These are phyloP conservation scores for Gavialis gangeticus DNA, from an alignment of 2,113 vertebrate species.

Conservation along the genomic window DNA sequence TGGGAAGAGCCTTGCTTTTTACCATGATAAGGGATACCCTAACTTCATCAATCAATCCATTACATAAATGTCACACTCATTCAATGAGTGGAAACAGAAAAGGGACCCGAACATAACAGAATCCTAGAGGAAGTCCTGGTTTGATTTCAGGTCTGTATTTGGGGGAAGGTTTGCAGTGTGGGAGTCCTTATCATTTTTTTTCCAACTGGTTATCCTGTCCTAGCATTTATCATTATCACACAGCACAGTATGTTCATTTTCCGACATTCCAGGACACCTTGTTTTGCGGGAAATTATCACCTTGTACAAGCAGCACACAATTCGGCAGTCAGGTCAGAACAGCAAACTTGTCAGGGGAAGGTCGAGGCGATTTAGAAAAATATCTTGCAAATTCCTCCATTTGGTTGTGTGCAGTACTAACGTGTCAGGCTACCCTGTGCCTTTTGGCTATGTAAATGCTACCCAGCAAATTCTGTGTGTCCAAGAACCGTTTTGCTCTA, in stretches of 20 bases:
- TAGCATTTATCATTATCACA: conserved; percentile 18
- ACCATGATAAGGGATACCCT: no score
- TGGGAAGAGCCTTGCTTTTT: conserved; percentile 44
- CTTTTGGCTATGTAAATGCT: not conserved
- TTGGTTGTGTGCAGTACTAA: not conserved
- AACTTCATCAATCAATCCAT: not conserved
- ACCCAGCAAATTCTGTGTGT: not conserved
- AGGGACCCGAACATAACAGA: not conserved
- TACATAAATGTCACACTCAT: not conserved
- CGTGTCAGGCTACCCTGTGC: not conserved
- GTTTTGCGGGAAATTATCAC: conserved; percentile 23
- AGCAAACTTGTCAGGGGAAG: not conserved
- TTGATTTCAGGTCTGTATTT: not conserved
- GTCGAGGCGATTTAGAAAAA: not conserved
- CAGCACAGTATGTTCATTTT: not conserved
- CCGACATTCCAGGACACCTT: conserved; percentile 20
- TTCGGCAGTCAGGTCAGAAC: not conserved
- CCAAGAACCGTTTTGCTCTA: not conserved
- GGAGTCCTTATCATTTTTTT: conserved; percentile 5
- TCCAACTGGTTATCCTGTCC: not conserved
- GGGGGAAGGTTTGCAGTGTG: not conserved
- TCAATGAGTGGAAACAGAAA: not conserved
- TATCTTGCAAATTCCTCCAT: not conserved
- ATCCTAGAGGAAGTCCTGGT: not conserved
- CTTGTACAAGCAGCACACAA: conserved; percentile 28